These are phyloP conservation scores for Vultur gryphus DNA, from an alignment of 2,797 vertebrate species.

Conservation along the genomic window DNA sequence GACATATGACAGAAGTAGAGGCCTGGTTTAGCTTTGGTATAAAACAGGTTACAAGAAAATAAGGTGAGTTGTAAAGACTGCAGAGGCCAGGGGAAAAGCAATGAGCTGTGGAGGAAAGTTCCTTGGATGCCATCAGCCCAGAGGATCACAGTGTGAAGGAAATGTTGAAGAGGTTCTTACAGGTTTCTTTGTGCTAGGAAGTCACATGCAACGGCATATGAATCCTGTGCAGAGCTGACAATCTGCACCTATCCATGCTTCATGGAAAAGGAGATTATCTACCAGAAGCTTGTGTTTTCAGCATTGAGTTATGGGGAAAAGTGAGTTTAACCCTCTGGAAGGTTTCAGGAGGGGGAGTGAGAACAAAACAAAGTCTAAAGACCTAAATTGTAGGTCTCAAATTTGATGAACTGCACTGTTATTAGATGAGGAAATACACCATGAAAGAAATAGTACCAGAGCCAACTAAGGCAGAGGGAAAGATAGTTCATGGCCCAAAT, in stretches of 20 bases:
- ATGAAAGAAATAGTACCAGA: neutral
- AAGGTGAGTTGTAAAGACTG: neutral
- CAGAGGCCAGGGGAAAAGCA: neutral
- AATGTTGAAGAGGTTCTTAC: neutral
- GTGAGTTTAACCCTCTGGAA: neutral
- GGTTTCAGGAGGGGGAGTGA: neutral
- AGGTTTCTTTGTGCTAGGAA: neutral
- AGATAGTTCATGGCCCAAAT: neutral
- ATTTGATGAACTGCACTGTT: neutral
- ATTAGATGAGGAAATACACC: neutral
- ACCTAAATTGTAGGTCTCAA: neutral
- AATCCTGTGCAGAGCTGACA: neutral
- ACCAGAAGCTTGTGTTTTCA: neutral
- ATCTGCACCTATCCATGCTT: neutral
- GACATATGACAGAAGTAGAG: neutral
- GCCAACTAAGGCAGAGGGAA: neutral
- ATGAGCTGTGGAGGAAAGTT: neutral
- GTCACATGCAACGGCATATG: neutral
- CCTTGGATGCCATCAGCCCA: neutral
- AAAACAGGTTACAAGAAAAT: neutral
- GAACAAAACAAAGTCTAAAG: neutral
- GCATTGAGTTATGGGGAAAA: neutral
- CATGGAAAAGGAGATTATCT: neutral
- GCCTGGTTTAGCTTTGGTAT: neutral
- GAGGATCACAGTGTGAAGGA: rapidly evolving